Base-by-base conservation (phyloP, 2,797 vertebrate species). In the Hippopotamyrus pictus region DNA sequence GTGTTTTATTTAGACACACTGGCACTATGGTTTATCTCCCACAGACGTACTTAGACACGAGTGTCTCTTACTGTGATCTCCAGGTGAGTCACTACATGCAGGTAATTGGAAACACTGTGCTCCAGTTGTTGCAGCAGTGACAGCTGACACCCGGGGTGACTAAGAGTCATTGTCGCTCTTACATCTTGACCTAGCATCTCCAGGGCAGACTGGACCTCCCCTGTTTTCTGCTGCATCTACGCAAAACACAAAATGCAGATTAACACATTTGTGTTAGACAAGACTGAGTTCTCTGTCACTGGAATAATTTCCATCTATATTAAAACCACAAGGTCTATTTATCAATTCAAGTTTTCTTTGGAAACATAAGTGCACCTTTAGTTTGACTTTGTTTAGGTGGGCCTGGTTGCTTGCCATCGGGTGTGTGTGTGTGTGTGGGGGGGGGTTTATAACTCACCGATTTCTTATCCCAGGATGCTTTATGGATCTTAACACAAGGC, bases 71-170 rank as follows among this genome's bases (percentile, higher is more conserved):
- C 95, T 90, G 90, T 94, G 41, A 93, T 89, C 73, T 94, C 92
- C 62, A 95, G 92, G 41, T 92, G 92, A 90, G 93, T 93, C 84
- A 96, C 89, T 62, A 95, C 93, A 83, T 92, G 92, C 91, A 94
- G 92, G 92, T 96, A 95, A 93, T 95, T 95, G 90, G 92, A 93
- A 89, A 95, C 90, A 92, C 94, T 96, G 89, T 90, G 93, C 83
- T 95, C 92, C 89, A 96, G 90, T 90, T 89, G 92, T 89, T 92
- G 92, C 91, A 96, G 93, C 14, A 94, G 85, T 6, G 87, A 89
- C 86, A 90, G 33, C 0, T 59, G 92, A 91, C 95, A 96, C 89
- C 89, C 92, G 59, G 93, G 73, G 69, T 91, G 92, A 89, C 79
- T 90, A 29, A 54, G 53, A 11, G 82, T 89, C 89, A 79, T 94